These are phyloP conservation scores for Acanthopagrus latus DNA, from an alignment of 2,797 vertebrate species.

Conservation along the genomic window DNA sequence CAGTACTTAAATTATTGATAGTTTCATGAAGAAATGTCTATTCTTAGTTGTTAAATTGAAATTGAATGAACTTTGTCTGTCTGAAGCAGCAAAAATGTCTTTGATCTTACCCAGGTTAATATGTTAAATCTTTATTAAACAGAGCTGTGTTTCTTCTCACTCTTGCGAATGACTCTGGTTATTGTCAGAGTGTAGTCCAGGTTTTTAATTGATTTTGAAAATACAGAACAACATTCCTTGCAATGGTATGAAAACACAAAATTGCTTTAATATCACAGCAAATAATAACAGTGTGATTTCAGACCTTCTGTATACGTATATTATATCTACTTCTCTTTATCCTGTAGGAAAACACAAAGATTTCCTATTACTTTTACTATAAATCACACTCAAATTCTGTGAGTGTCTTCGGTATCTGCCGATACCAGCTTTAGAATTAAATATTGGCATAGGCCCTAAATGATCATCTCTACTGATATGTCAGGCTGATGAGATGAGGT, in stretches of 20 bases:
- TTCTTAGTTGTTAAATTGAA: neutral
- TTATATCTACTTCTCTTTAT: neutral
- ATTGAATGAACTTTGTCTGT: too few relatives aligned
- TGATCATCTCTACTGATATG: too few relatives aligned
- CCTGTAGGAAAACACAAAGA: neutral
- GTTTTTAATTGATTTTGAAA: neutral
- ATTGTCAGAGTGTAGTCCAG: neutral
- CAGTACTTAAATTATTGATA: neutral
- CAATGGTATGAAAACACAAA: neutral
- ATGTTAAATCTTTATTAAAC: neutral
- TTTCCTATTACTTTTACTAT: neutral
- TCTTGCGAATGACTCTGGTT: neutral
- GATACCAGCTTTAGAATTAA: too few relatives aligned
- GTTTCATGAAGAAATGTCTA: neutral
- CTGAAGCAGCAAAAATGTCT: too few relatives aligned
- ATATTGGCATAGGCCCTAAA: too few relatives aligned
- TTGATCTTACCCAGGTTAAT: too few relatives aligned
- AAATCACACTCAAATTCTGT: neutral
- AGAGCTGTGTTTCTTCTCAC: neutral
- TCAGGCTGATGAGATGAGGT: too few relatives aligned
- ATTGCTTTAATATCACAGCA: too few relatives aligned
- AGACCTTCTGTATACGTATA: too few relatives aligned
- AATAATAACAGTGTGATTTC: neutral
- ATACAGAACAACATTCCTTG: neutral
- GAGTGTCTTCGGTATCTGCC: too few relatives aligned